phyloP scores from a whole-genome alignment of 2,113 vertebrate species.

The Chiloscyllium plagiosum region DNA sequence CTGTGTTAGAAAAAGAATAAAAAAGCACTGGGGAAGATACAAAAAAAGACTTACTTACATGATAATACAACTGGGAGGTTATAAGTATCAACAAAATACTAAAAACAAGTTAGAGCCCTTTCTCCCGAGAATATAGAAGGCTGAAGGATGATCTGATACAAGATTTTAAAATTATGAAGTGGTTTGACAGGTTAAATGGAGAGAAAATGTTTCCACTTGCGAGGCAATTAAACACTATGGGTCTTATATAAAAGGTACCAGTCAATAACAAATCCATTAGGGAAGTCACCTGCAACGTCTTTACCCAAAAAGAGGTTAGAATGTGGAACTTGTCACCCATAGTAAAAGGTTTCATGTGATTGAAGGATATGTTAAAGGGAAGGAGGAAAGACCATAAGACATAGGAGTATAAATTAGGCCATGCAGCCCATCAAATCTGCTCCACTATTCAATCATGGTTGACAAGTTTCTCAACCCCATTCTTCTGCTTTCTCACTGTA shows the following conservation, averaged over 20 bases:
- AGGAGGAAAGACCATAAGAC: not conserved
- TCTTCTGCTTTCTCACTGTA: too few relatives aligned
- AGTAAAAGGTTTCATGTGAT: not conserved
- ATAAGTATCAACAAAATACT: not conserved
- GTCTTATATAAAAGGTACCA: not conserved
- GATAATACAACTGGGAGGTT: not conserved
- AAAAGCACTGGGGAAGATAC: not conserved
- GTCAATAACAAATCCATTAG: not conserved
- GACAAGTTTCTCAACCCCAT: too few relatives aligned
- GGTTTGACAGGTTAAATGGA: not conserved
- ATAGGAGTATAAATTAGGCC: too few relatives aligned
- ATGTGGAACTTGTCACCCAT: not conserved
- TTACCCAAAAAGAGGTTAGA: not conserved
- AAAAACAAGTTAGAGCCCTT: not conserved
- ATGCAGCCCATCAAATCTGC: too few relatives aligned
- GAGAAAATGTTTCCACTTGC: not conserved
- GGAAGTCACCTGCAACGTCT: not conserved
- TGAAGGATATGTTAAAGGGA: not conserved
- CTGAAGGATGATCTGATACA: too few relatives aligned
- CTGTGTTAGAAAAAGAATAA: not conserved
- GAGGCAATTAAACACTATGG: not conserved
- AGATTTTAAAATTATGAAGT: not conserved
- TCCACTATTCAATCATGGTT: too few relatives aligned
- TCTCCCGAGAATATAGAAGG: too few relatives aligned
- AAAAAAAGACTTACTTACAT: not conserved